A percentile compares a stretch with the other conserved stretches of the same genome.
These are phyloP conservation scores for Rhinoraja longicauda DNA, from an alignment of 2,797 vertebrate genomes.

Conservation along the genomic window DNA sequence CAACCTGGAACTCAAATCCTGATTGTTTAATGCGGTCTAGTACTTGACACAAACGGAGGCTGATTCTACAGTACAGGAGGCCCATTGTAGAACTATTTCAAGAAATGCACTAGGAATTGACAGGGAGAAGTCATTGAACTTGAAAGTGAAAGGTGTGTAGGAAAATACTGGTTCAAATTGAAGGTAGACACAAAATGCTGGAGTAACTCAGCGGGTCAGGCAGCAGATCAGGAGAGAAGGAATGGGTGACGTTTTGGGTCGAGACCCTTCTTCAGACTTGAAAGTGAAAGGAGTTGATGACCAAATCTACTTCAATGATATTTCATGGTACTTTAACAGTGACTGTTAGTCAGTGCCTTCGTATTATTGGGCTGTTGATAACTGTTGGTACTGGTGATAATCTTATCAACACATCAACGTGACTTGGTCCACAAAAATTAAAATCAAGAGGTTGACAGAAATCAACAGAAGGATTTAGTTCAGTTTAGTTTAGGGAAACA, in stretches of 20 bases:
- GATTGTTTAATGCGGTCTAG: not conserved
- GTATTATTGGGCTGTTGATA: not conserved
- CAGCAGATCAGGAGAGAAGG: no score
- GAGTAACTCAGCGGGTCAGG: no score
- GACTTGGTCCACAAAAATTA: not conserved
- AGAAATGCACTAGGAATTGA: not conserved
- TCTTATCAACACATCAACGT: not conserved
- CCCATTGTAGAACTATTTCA: not conserved
- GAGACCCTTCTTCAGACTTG: no score
- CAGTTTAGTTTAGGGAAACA: no score
- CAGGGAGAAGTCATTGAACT: not conserved
- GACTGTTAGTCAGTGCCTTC: not conserved
- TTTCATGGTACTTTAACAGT: not conserved
- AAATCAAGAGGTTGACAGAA: conserved; percentile 20
- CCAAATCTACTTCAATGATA: not conserved
- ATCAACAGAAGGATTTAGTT: not conserved
- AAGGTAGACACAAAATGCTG: no score
- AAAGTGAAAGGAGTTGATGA: not conserved
- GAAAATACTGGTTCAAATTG: no score
- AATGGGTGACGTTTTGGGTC: no score
- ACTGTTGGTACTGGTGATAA: no score
- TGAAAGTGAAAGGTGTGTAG: not conserved
- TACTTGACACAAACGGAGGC: not conserved
- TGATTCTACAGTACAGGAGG: not conserved
- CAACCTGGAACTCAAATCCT: not conserved